Percentiles rank a stretch among this genome's conserved stretches.
phyloP scores from a whole-genome alignment of 1,140 invertebrate species.

The Aricia agestis region DNA sequence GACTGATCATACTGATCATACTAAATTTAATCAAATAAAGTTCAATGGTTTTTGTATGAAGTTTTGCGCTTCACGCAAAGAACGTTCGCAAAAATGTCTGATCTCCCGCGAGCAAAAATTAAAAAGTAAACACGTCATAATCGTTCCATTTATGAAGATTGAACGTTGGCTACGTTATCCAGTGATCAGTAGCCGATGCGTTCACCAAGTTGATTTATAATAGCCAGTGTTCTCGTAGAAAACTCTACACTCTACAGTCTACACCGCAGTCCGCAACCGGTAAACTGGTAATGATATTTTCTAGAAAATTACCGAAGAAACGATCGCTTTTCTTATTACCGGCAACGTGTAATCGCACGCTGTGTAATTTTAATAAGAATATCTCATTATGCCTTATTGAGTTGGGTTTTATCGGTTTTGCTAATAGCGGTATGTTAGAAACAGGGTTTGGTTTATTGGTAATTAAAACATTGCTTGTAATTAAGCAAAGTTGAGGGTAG shows the following conservation, averaged over 20 bases:
- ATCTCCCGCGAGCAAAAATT: background rate
- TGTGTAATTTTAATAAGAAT: conserved; percentile 9
- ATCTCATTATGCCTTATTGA: background rate
- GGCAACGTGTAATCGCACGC: background rate
- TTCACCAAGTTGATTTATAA: conserved; percentile 39
- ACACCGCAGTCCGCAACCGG: too few relatives aligned
- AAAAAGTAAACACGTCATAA: conserved; percentile 13
- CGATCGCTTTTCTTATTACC: conserved; percentile 31
- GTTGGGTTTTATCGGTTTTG: background rate
- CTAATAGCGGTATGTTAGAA: background rate
- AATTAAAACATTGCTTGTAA: too few relatives aligned
- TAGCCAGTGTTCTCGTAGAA: conserved; percentile 28
- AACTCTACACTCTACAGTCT: conserved; percentile 34
- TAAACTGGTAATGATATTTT: conserved; percentile 32
- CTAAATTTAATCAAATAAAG: too few relatives aligned
- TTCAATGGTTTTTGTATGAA: too few relatives aligned
- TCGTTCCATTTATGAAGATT: conserved; percentile 12
- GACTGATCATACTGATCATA: too few relatives aligned
- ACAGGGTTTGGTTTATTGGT: background rate
- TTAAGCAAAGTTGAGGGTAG: too few relatives aligned
- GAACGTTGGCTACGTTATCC: conserved; percentile 9
- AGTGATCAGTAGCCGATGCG: conserved; percentile 24
- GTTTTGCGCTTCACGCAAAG: background rate
- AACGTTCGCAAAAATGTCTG: background rate
- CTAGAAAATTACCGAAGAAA: conserved; percentile 34